Percentiles rank a stretch among this genome's conserved stretches.
Evolutionary conservation across 2,113 vertebrate genomes (phyloP).

Genomic region (Clarias batrachus): DNA sequence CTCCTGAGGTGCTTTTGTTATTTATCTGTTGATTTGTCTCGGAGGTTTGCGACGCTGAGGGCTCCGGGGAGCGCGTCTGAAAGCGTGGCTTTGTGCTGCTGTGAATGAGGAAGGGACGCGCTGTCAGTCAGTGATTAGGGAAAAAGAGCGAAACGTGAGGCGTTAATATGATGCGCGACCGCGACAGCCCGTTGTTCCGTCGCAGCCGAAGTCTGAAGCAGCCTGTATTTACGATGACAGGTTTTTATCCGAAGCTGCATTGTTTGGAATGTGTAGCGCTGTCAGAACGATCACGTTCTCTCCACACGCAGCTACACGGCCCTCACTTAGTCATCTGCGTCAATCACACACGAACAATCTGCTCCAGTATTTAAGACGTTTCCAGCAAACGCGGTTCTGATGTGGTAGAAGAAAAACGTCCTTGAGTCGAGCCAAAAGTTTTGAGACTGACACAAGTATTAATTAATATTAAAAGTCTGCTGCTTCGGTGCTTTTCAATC

Average conservation of each 20-base stretch:
- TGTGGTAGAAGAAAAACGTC: not conserved
- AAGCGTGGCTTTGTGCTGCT: slow-evolving; percentile 16
- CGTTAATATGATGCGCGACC: too few relatives aligned
- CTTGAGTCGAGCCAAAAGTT: too few relatives aligned
- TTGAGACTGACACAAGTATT: too few relatives aligned
- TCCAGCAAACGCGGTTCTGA: not conserved
- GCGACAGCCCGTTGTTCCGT: slow-evolving; percentile 5
- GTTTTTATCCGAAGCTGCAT: slow-evolving; percentile 28
- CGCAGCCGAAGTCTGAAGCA: slow-evolving; percentile 25
- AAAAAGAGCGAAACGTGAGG: not conserved
- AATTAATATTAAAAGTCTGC: too few relatives aligned
- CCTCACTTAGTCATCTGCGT: not conserved
- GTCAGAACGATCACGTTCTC: not conserved
- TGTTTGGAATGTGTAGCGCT: not conserved
- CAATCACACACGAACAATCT: not conserved
- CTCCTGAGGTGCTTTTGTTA: slow-evolving; percentile 44
- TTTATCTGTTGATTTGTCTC: slow-evolving; percentile 33
- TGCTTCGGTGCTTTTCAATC: too few relatives aligned
- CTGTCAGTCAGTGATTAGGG: slow-evolving; percentile 31
- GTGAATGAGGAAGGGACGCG: not conserved
- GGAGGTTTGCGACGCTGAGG: slow-evolving; percentile 31
- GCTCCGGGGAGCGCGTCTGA: slow-evolving; percentile 12
- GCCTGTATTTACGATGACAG: slow-evolving; percentile 24
- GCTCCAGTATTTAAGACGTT: not conserved
- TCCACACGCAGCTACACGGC: slow-evolving; percentile 9